These are phyloP conservation scores for Talpa occidentalis DNA, from an alignment of 2,113 vertebrate genomes.

Conservation along the genomic window DNA sequence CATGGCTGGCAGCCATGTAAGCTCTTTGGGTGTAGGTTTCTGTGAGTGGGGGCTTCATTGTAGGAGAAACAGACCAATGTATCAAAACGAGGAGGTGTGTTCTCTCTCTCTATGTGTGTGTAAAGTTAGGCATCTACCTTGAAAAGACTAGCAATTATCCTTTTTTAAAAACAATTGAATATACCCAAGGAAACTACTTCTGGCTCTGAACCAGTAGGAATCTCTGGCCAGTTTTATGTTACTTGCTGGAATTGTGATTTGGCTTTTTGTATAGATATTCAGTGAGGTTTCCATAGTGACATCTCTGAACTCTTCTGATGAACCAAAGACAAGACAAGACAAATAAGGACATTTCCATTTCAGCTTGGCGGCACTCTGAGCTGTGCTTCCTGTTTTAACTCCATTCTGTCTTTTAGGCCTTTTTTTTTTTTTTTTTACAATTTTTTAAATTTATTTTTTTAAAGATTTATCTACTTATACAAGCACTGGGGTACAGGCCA, in stretches of 20 bases:
- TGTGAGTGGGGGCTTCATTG: background rate
- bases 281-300: background rate
- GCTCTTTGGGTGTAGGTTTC: background rate
- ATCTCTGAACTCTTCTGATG: background rate
- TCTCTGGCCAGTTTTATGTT: background rate
- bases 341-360: background rate
- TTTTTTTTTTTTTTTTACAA: too few species aligned
- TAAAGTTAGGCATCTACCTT: background rate
- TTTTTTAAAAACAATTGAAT: background rate
- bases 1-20: background rate
- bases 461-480: too few species aligned
- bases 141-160: background rate
- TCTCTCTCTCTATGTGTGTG: background rate
- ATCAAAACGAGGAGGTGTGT: background rate
- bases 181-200: background rate
- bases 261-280: background rate
- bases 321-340: background rate
- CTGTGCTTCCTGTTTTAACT: background rate
- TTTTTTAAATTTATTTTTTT: too few species aligned
- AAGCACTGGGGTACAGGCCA: too few species aligned
- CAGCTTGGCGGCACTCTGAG: background rate
- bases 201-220: background rate
- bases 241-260: background rate
- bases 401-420: background rate
- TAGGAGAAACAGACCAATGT: background rate